Conservation (phyloP, 2,113 vertebrate genomes). For the Nycticebus coucang region DNA sequence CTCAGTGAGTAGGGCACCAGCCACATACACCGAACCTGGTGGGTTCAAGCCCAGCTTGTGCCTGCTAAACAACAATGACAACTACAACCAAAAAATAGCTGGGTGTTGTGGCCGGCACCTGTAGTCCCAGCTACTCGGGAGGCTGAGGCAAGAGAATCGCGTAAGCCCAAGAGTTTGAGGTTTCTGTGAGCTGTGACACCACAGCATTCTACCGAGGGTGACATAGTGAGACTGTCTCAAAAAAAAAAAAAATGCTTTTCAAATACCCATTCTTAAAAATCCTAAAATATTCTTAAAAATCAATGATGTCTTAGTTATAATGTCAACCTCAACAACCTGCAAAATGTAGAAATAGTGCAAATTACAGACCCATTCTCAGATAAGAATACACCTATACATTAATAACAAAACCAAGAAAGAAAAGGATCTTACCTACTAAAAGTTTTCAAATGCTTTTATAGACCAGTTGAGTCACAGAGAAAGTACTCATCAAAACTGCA, state of each 20-base stretch:
- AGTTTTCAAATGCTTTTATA: neutral
- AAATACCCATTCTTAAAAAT: neutral
- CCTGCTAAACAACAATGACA: too few species aligned
- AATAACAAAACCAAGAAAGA: neutral
- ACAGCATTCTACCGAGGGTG: too few species aligned
- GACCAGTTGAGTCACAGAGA: neutral
- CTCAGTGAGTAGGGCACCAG: too few species aligned
- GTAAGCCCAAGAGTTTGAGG: too few species aligned
- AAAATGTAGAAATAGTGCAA: neutral
- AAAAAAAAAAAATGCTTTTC: neutral
- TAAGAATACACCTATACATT: neutral
- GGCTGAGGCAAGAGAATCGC: too few species aligned
- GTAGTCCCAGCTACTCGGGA: too few species aligned
- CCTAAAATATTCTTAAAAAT: conserved; percentile 20
- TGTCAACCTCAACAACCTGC: neutral
- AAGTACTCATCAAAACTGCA: neutral
- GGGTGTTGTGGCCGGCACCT: too few species aligned
- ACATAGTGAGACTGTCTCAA: too few species aligned
- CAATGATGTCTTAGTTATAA: neutral
- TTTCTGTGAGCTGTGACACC: too few species aligned
- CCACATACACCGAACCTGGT: too few species aligned
- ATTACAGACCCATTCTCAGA: neutral
- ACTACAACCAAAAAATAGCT: too few species aligned
- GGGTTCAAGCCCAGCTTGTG: too few species aligned
- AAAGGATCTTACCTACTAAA: neutral